Percentiles rank a stretch among this genome's conserved stretches.
These are phyloP conservation scores for Blera fallax DNA, from an alignment of 2,888 invertebrate genomes.

Conservation along the genomic window DNA sequence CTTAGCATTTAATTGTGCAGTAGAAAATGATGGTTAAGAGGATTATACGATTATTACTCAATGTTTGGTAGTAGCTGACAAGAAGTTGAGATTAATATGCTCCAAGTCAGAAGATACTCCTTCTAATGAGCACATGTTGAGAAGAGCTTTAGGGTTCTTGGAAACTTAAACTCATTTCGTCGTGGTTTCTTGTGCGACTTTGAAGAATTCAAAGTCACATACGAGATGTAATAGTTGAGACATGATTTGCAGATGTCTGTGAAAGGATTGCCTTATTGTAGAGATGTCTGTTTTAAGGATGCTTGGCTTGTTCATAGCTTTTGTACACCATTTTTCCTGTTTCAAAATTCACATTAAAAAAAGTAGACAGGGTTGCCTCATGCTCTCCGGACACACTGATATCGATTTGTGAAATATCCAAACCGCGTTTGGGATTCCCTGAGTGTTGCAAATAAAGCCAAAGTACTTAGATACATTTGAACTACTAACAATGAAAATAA, in stretches of 20 bases:
- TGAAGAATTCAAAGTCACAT: neutral
- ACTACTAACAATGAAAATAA: too few relatives aligned
- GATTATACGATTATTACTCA: slow-evolving; percentile 20
- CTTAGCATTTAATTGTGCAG: slow-evolving; percentile 3
- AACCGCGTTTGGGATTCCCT: too few relatives aligned
- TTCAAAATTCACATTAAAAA: too few relatives aligned
- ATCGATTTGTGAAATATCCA: too few relatives aligned
- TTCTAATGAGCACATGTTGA: slow-evolving; percentile 5
- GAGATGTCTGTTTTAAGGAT: too few relatives aligned
- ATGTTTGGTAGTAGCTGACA: neutral
- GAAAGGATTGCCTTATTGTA: neutral
- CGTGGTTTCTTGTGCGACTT: neutral
- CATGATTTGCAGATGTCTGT: neutral
- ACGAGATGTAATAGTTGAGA: neutral
- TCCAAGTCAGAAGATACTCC: neutral
- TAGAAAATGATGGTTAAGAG: slow-evolving; percentile 16
- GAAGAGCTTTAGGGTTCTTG: neutral
- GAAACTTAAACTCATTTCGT: neutral
- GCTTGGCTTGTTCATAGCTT: too few relatives aligned
- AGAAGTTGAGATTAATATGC: neutral
- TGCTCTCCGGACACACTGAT: too few relatives aligned
- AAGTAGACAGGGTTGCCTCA: too few relatives aligned
- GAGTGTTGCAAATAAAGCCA: too few relatives aligned
- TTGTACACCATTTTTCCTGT: too few relatives aligned
- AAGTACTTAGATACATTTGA: too few relatives aligned